These are phyloP conservation scores for Lepidonotus clava DNA, from an alignment of 2,888 invertebrate species.

Conservation along the genomic window DNA sequence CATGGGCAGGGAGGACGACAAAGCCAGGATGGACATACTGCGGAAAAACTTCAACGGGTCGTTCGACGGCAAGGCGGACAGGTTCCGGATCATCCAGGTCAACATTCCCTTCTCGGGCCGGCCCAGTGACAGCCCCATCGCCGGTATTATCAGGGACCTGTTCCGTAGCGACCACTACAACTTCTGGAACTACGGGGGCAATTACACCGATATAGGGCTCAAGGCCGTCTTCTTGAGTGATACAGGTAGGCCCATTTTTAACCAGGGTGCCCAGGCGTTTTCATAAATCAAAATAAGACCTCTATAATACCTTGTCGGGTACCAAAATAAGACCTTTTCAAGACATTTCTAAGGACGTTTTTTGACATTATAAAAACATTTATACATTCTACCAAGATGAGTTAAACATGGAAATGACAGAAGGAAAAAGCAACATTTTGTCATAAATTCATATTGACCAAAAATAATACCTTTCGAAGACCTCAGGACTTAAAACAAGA, in stretches of 20 bases:
- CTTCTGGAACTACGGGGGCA: constrained; percentile 50
- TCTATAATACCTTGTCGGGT: no score
- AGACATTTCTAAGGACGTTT: no score
- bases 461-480: no score
- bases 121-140: constrained; percentile 26
- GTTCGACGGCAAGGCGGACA: neutral
- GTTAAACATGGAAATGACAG: no score
- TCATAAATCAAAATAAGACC: no score
- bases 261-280: no score
- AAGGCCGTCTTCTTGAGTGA: constrained; percentile 43
- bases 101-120: constrained; percentile 37
- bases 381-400: no score
- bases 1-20: constrained; percentile 33
- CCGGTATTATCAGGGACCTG: neutral
- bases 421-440: no score
- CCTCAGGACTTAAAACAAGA: no score
- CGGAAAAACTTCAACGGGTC: neutral
- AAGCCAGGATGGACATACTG: neutral
- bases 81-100: neutral
- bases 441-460: no score
- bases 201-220: neutral
- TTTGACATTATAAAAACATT: neutral
- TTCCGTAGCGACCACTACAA: constrained; percentile 46
- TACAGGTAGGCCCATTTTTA: constrained; percentile 40
- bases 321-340: no score